Evolutionary conservation across 2,113 vertebrate genomes (phyloP), one percentile per base, ranked within the genome.

Genomic region (Nesogale talazaci): DNA sequence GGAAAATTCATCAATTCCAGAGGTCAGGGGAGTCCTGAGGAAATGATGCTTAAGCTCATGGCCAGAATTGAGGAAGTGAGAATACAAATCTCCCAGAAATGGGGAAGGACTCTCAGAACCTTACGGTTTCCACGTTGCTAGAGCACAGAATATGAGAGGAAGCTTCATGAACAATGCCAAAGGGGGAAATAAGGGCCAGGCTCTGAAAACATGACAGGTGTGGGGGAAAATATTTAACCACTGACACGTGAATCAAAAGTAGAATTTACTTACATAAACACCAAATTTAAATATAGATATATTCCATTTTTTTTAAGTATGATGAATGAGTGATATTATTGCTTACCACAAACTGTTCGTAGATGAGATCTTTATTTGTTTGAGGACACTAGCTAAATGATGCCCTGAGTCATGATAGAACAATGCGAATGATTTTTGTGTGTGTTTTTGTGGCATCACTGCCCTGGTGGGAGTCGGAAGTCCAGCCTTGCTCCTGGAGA

Each of bases 271-370:
- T 52, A 70, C 0, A 52, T 59, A 86, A 76, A 46, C 29, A 14
- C 34, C 52, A 6, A 56, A 69, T 56, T 82, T 92, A 63, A 69
- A 86, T 77, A 46, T n/a, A 22, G 57, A 61, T n/a, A 22, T 63
- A 61, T 76, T 78, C 38, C 72, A 65, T 57, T 87, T 94, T 74
- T 63, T 93, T 46, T 67, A 92, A 88, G 67, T 86, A 52, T 52
- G 46, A 52, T 52, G 46, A 52, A 69, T n/a, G 90, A 20, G 20
- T 83, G 59, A 72, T 42, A 79, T 34, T 69, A 59, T 42, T 75
- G 52, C 34, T 93, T 63, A 76, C n/a, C 67, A 42, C 67, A 57
- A 67, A 59, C 72, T 94, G 12, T 86, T 83, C 46, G 38, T 36
- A 36, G 36, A 40, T 17, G 23, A 38, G 23, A 34, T 61, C 31